phyloP scores from a whole-genome alignment of 2,113 vertebrate species.

The Labeo catla region DNA sequence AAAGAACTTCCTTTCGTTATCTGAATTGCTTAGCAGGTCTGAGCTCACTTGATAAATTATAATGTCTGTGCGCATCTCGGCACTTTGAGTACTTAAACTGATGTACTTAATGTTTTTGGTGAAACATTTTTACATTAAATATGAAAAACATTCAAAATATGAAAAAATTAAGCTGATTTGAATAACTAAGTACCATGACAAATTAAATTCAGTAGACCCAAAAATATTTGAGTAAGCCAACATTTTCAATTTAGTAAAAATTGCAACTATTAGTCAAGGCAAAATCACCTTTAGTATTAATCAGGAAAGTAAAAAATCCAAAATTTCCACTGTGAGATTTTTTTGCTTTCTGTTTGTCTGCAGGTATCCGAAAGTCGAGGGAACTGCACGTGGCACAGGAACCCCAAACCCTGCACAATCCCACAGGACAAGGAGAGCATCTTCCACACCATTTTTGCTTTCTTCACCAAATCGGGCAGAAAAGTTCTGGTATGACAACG shows the following conservation, averaged over 20 bases:
- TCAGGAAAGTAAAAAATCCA: neutral
- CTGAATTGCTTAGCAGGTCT: conserved; percentile 52
- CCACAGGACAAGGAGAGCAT: conserved; percentile 93
- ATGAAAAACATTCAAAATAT: no score
- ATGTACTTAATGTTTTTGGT: no score
- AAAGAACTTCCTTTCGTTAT: conserved; percentile 65
- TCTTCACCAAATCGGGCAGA: conserved; percentile 96
- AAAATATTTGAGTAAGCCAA: no score
- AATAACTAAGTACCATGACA: no score
- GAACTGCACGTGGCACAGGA: conserved; percentile 88
- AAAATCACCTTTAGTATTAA: neutral
- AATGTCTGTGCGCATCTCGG: neutral
- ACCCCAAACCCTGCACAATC: conserved; percentile 86
- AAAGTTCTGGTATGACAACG: conserved; percentile 86
- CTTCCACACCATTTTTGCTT: conserved; percentile 96
- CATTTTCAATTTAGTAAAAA: no score
- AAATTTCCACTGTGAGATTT: neutral
- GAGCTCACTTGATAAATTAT: conserved; percentile 12
- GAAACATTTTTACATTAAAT: no score
- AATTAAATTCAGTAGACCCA: no score
- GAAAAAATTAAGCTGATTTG: no score
- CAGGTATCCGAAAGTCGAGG: conserved; percentile 90
- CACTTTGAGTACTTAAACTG: no score
- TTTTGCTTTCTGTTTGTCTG: conserved; percentile 40
- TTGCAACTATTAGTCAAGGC: no score